phyloP scores from a whole-genome alignment of 2,888 invertebrate species.

The Ceramica pisi region DNA sequence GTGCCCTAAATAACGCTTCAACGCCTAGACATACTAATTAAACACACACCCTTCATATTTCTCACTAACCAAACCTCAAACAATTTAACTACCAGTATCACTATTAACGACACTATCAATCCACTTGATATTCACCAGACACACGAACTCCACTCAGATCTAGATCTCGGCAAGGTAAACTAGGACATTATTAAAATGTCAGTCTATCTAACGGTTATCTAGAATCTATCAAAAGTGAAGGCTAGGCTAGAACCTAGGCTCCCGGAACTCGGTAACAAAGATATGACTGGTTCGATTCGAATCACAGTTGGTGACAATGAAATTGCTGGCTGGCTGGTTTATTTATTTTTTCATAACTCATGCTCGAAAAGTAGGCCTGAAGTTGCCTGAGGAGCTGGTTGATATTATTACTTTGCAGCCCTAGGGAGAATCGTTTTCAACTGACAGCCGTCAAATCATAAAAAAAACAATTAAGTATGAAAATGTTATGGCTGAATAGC shows the following conservation, averaged over 20 bases:
- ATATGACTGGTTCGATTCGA: slow-evolving; percentile 1
- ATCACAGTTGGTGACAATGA: too few relatives aligned
- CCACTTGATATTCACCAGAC: slow-evolving; percentile 11
- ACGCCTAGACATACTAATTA: too few relatives aligned
- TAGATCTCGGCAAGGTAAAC: slow-evolving; percentile 53
- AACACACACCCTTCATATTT: not conserved
- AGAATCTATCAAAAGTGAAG: slow-evolving; percentile 55
- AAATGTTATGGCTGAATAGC: too few relatives aligned
- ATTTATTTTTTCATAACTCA: too few relatives aligned
- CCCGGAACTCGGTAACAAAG: slow-evolving; percentile 47
- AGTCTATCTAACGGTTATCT: slow-evolving; percentile 39
- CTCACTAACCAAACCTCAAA: not conserved
- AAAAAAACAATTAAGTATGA: too few relatives aligned
- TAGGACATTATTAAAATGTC: slow-evolving; percentile 61
- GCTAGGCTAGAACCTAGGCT: slow-evolving; percentile 15
- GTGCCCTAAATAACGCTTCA: too few relatives aligned
- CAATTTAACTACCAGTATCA: not conserved
- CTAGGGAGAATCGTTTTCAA: too few relatives aligned
- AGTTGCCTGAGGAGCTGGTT: too few relatives aligned
- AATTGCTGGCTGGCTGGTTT: too few relatives aligned
- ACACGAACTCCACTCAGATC: slow-evolving; percentile 18
- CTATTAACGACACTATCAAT: not conserved
- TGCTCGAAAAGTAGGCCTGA: too few relatives aligned
- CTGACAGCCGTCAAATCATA: too few relatives aligned
- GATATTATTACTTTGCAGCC: too few relatives aligned